These are phyloP conservation scores for Leuctra nigra DNA, from an alignment of 2,888 invertebrate genomes.

Conservation along the genomic window DNA sequence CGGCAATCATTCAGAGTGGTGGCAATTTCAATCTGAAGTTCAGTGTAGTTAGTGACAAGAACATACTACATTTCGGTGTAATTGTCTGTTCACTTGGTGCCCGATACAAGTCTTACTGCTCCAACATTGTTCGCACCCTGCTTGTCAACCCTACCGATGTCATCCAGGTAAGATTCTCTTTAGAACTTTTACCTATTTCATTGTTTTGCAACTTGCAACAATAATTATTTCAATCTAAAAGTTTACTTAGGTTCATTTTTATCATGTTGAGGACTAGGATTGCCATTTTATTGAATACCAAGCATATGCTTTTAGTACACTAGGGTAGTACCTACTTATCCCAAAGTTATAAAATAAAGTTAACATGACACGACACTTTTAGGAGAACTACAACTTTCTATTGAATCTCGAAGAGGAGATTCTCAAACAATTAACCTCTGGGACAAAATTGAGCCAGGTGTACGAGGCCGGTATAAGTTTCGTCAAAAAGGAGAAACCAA, in stretches of 20 bases:
- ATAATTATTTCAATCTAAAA: not conserved
- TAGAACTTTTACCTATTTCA: too few species aligned
- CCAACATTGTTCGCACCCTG: slow-evolving; percentile 93
- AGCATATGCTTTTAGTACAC: too few species aligned
- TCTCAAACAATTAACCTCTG: slow-evolving; percentile 73
- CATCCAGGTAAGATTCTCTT: slow-evolving; percentile 51
- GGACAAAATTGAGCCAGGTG: slow-evolving; percentile 75
- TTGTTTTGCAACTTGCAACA: not conserved
- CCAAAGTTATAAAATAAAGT: too few species aligned
- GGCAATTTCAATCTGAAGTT: slow-evolving; percentile 97
- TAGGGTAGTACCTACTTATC: too few species aligned
- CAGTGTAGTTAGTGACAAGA: slow-evolving; percentile 91
- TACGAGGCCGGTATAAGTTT: slow-evolving; percentile 75
- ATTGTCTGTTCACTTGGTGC: slow-evolving; percentile 93
- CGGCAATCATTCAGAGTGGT: slow-evolving; percentile 97
- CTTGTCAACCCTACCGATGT: slow-evolving; percentile 83
- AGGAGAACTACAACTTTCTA: slow-evolving; percentile 89
- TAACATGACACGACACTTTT: too few species aligned
- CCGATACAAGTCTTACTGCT: slow-evolving; percentile 95
- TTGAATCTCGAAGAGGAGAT: slow-evolving; percentile 86
- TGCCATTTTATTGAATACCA: too few species aligned
- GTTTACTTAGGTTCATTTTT: not conserved
- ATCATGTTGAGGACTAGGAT: too few species aligned
- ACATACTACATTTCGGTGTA: slow-evolving; percentile 88
- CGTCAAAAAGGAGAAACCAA: slow-evolving; percentile 81